Base-by-base conservation (phyloP, 2,888 invertebrate genomes). In the Papilio elwesi region DNA sequence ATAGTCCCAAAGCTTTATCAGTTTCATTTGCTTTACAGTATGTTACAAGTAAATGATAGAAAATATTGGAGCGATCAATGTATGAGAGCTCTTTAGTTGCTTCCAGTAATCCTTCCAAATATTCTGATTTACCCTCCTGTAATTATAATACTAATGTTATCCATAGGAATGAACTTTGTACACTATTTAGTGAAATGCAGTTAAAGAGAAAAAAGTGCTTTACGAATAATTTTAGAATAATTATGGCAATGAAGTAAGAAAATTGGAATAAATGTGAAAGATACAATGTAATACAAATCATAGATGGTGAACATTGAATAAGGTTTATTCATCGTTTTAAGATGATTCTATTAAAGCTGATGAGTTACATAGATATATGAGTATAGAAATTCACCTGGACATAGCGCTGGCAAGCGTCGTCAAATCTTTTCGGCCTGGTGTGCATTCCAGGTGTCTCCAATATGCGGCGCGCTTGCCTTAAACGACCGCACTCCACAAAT, bases 361-460 rank as follows among this genome's bases (percentile, higher is more conserved):
- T 26, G 26, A 26, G 26, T 26, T 26, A 26, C 4, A 26, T 26
- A 26, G 26, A 26, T 26, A 26, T 26, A 26, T 26, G 26, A 26
- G 26, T 7, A 63, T n/a, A 16, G n/a, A 43, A 51, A 72, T 51
- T 75, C 79, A 93, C 93, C 85, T 91, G 87, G 48, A 90, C 92
- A 78, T 95, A 95, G 78, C 96, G 90, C 82, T 95, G 95, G 83
- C 97, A 97, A 7, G 96, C 96, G 36, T 86, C 90, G 72, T 96
- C 95, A 9, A 98, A 93, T 52, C 96, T 94, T 16, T 95, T 94
- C 55, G 96, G 95, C 47, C 96, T 89, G 0, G 95, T 95, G 76
- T 96, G 95, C 74, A 98, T 87, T 0, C 97, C 98, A 0, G 98
- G 97, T 0, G 98, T 98, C 91, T 97, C 97, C 3, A 98, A 90